Percentiles rank a stretch among this genome's conserved stretches.
Evolutionary conservation across 1,140 invertebrate genomes (phyloP).

Genomic region (Brachionus sp.): DNA sequence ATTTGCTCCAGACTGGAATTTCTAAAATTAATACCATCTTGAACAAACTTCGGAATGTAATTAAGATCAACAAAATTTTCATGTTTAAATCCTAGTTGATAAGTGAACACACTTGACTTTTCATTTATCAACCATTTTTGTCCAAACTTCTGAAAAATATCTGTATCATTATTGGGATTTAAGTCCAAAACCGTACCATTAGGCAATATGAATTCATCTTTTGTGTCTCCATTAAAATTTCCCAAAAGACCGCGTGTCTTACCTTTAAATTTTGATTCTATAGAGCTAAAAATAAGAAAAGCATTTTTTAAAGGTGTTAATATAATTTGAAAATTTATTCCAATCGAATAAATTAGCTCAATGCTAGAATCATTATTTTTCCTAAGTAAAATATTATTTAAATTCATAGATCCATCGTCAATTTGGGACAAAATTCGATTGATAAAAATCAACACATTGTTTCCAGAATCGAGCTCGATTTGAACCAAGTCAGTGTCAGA

Average conservation of each 20-base stretch:
- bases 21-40: not conserved
- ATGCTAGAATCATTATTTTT: not conserved
- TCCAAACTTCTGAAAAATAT: conserved; percentile 48
- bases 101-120: not conserved
- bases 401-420: no score
- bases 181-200: conserved; percentile 47
- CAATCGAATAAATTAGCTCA: not conserved
- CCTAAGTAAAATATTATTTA: no score
- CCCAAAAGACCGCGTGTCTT: conserved; percentile 49
- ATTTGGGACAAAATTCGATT: no score
- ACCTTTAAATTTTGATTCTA: conserved; percentile 41
- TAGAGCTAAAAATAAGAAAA: conserved; percentile 27
- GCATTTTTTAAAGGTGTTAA: not conserved
- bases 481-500: not conserved
- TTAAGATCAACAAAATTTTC: not conserved
- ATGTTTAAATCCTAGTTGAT: not conserved
- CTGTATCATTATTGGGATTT: conserved; percentile 45
- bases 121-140: conserved; percentile 42
- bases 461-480: not conserved
- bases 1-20: not conserved
- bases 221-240: conserved; percentile 48
- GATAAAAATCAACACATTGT: no score
- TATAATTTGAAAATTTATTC: not conserved
- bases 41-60: not conserved
- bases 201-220: conserved; percentile 48